Evolutionary conservation across 2,113 vertebrate species (phyloP).

Genomic region (Urocitellus parryii): DNA sequence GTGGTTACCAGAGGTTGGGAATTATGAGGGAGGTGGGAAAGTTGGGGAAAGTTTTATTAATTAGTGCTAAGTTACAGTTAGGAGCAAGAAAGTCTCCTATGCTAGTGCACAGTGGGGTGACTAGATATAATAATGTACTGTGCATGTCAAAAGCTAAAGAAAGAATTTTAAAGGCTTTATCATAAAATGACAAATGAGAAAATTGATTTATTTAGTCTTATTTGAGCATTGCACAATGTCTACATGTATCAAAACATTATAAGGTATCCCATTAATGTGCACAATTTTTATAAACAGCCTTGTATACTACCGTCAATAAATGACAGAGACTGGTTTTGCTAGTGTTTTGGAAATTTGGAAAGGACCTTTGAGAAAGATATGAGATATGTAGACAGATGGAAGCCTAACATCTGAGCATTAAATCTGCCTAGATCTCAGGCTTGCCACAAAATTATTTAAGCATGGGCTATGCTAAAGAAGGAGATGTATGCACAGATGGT

Average conservation of each 20-base stretch:
- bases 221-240: not conserved
- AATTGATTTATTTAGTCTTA: not conserved
- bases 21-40: not conserved
- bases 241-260: not conserved
- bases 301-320: not conserved
- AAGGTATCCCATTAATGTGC: not conserved
- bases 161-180: not conserved
- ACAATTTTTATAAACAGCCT: not conserved
- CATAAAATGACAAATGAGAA: not conserved
- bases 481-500: no score
- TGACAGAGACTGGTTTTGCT: not conserved
- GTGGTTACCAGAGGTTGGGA: not conserved
- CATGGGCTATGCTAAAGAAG: no score
- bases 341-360: no score
- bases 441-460: no score
- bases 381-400: no score
- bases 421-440: no score
- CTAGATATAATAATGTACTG: not conserved
- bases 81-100: not conserved
- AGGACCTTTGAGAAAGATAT: no score
- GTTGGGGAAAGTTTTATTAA: not conserved
- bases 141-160: not conserved
- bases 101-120: not conserved
- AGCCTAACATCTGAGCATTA: no score
- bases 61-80: not conserved